These are phyloP conservation scores for Toxonevra muliebris DNA, from an alignment of 2,888 invertebrate species.

Conservation along the genomic window DNA sequence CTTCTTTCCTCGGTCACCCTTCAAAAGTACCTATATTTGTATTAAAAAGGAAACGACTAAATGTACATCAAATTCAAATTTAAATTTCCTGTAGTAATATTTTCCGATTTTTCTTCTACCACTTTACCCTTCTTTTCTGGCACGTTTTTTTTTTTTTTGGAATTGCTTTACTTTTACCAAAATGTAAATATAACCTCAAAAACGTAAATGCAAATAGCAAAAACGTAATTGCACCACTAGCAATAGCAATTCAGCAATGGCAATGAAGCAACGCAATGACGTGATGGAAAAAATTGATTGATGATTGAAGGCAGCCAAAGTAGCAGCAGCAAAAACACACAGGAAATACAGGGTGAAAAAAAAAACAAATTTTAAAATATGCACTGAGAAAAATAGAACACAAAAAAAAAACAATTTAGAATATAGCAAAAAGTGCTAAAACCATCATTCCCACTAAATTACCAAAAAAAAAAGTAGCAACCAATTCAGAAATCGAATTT, in stretches of 20 bases:
- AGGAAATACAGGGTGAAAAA: not conserved
- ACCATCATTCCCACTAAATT: slow-evolving; percentile 24
- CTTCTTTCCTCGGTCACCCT: not conserved
- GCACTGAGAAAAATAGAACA: too few species aligned
- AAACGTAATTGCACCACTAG: slow-evolving; percentile 27
- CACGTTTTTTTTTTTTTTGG: not conserved
- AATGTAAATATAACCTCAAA: slow-evolving; percentile 12
- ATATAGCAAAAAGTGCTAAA: not conserved
- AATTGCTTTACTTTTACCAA: not conserved
- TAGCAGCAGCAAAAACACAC: slow-evolving; percentile 37
- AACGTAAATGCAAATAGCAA: slow-evolving; percentile 40
- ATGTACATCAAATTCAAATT: slow-evolving; percentile 18
- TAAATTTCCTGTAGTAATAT: not conserved
- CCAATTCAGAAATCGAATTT: slow-evolving; percentile 43
- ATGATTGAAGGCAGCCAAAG: slow-evolving; percentile 51
- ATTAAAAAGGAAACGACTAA: not conserved
- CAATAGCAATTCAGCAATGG: slow-evolving; percentile 29
- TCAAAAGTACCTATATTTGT: not conserved
- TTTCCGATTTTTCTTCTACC: not conserved
- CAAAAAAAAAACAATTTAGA: not conserved
- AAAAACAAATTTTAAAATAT: too few species aligned
- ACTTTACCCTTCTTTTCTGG: not conserved
- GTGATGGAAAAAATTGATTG: slow-evolving; percentile 54
- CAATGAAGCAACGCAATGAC: slow-evolving; percentile 30
- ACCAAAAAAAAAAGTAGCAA: not conserved